phyloP scores from a whole-genome alignment of 1,140 invertebrate genomes.

The Euura saliciscinereae region DNA sequence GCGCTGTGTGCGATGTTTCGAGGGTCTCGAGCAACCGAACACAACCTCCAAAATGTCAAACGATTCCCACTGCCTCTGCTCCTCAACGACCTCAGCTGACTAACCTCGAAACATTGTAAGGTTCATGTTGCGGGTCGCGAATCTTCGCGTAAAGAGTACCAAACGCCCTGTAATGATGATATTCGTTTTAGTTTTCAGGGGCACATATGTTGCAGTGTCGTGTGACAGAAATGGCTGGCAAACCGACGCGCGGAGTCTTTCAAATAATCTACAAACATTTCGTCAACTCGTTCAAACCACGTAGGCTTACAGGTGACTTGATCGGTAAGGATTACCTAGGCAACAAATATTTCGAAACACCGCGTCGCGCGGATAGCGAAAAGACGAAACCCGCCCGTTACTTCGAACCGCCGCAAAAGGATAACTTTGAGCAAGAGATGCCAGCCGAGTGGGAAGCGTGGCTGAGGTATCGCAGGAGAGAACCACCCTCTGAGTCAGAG shows the following conservation, averaged over 20 bases:
- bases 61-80: too few relatives aligned
- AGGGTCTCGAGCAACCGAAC: too few relatives aligned
- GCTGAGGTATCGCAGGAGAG: conserved; percentile 71
- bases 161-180: not conserved
- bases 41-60: too few relatives aligned
- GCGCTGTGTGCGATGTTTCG: too few relatives aligned
- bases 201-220: not conserved
- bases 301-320: conserved; percentile 53
- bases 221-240: conserved; percentile 34
- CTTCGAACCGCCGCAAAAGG: conserved; percentile 70
- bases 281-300: conserved; percentile 64
- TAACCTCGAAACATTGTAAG: too few relatives aligned
- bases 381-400: conserved; percentile 69
- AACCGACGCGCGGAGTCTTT: conserved; percentile 42
- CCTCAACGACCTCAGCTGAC: too few relatives aligned
- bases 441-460: conserved; percentile 86
- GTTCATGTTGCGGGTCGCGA: too few relatives aligned
- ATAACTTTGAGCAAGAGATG: conserved; percentile 71
- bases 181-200: conserved; percentile 4
- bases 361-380: conserved; percentile 62
- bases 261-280: conserved; percentile 64
- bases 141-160: not conserved
- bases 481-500: conserved; percentile 77
- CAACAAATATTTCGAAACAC: conserved; percentile 82
- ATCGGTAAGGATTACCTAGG: conserved; percentile 77